These are phyloP conservation scores for Drosophila testacea DNA, from an alignment of 2,888 invertebrate species.

Conservation along the genomic window DNA sequence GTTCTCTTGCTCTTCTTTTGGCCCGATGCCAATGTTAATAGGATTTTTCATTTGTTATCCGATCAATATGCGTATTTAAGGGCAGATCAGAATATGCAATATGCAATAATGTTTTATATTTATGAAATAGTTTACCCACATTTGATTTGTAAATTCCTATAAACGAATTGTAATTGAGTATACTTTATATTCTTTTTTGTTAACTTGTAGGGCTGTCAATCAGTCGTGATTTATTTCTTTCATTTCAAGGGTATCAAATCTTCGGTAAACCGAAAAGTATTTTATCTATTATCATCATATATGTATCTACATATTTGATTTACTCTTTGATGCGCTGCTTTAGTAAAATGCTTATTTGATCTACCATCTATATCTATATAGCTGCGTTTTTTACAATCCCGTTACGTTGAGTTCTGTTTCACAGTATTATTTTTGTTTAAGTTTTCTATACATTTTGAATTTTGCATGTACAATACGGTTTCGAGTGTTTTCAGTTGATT, in stretches of 20 bases:
- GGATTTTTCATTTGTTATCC: no score
- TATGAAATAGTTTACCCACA: no score
- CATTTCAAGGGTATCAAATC: neutral
- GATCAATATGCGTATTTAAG: no score
- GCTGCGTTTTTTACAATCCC: neutral
- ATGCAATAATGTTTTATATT: no score
- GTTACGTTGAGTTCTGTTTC: neutral
- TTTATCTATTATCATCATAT: neutral
- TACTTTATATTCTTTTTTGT: neutral
- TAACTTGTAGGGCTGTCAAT: neutral
- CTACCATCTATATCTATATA: conserved; percentile 1
- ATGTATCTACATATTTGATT: neutral
- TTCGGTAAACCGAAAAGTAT: neutral
- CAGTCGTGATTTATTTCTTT: neutral
- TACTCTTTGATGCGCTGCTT: conserved; percentile 3
- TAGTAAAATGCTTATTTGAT: neutral
- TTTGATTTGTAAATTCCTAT: no score
- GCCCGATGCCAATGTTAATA: no score
- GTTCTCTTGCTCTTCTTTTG: no score
- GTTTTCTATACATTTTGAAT: neutral
- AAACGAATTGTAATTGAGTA: no score
- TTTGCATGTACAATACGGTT: conserved; percentile 19
- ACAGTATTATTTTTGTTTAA: conserved; percentile 12
- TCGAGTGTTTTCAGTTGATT: neutral
- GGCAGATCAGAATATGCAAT: no score